A percentile compares a stretch with the other conserved stretches of the same genome.
phyloP scores from a whole-genome alignment of 1,140 invertebrate species.

The Drosophila azteca region DNA sequence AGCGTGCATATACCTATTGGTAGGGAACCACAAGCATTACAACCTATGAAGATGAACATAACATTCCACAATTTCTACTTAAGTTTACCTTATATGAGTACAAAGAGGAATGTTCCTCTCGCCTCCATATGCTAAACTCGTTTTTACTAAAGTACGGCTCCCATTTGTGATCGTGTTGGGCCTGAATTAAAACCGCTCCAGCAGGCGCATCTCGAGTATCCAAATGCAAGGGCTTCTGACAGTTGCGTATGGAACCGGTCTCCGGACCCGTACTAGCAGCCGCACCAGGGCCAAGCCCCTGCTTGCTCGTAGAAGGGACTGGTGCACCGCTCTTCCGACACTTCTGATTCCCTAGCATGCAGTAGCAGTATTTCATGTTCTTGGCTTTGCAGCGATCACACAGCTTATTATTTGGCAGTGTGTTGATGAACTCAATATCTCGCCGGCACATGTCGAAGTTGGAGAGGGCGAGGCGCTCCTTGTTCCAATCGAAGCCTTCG shows the following conservation, averaged over 20 bases:
- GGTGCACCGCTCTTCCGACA: constrained; percentile 85
- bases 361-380: constrained; percentile 86
- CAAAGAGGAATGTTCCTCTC: constrained; percentile 87
- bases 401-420: constrained; percentile 69
- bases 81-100: constrained; percentile 90
- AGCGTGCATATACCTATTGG: constrained; percentile 89
- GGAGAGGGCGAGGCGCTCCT: constrained; percentile 62
- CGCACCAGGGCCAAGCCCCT: constrained; percentile 1
- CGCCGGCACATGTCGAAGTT: constrained; percentile 71
- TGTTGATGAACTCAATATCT: constrained; percentile 75
- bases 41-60: no score
- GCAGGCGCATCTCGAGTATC: constrained; percentile 38
- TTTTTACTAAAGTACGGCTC: constrained; percentile 90
- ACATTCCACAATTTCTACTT: not conserved
- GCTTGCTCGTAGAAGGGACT: constrained; percentile 45
- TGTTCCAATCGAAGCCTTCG: constrained; percentile 73
- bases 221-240: constrained; percentile 36
- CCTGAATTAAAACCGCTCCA: constrained; percentile 79
- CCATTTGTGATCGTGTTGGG: constrained; percentile 87
- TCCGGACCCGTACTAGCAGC: not conserved
- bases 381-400: constrained; percentile 84
- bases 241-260: constrained; percentile 44
- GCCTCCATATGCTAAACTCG: constrained; percentile 92
- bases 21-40: not conserved
- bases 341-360: constrained; percentile 86